phyloP scores from a whole-genome alignment of 2,888 invertebrate species.

The Trichogramma evanescens region DNA sequence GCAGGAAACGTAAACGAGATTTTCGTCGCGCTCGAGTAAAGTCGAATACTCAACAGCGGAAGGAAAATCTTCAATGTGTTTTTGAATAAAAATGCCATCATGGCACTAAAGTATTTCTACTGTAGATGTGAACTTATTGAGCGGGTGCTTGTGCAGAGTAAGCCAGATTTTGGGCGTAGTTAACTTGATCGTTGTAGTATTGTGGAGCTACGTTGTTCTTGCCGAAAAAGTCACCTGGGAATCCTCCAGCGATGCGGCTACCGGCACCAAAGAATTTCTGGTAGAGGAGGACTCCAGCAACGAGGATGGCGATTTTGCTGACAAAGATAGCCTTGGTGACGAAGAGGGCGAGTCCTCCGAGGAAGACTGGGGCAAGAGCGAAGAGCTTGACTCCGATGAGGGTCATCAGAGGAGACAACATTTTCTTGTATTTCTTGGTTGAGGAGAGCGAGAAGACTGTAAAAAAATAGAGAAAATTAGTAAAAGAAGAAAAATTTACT shows the following conservation, averaged over 20 bases:
- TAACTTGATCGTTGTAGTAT: slow-evolving; percentile 45
- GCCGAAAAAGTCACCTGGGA: slow-evolving; percentile 33
- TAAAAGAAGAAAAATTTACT: too few relatives aligned
- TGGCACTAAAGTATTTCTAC: too few relatives aligned
- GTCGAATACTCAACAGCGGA: too few relatives aligned
- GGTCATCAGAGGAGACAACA: slow-evolving; percentile 61
- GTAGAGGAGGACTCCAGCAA: slow-evolving; percentile 64
- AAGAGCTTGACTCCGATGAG: slow-evolving; percentile 67
- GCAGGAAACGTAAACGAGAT: too few relatives aligned
- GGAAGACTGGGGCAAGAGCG: slow-evolving; percentile 62
- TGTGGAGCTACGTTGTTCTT: slow-evolving; percentile 31
- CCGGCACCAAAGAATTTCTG: slow-evolving; percentile 61
- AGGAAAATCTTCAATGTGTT: too few relatives aligned
- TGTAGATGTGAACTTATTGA: not conserved
- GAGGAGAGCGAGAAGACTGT: too few relatives aligned
- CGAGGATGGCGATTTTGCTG: slow-evolving; percentile 69
- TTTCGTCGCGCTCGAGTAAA: too few relatives aligned
- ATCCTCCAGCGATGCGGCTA: slow-evolving; percentile 21
- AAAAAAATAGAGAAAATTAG: too few relatives aligned
- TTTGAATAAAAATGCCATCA: too few relatives aligned
- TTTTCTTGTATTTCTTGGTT: slow-evolving; percentile 60
- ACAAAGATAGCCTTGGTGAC: slow-evolving; percentile 71
- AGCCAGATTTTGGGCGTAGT: slow-evolving; percentile 59
- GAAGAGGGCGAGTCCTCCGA: slow-evolving; percentile 66
- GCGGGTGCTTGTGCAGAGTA: slow-evolving; percentile 60